Evolutionary conservation across 2,113 vertebrate genomes (phyloP).

Genomic region (Nyctereutes procyonoides): DNA sequence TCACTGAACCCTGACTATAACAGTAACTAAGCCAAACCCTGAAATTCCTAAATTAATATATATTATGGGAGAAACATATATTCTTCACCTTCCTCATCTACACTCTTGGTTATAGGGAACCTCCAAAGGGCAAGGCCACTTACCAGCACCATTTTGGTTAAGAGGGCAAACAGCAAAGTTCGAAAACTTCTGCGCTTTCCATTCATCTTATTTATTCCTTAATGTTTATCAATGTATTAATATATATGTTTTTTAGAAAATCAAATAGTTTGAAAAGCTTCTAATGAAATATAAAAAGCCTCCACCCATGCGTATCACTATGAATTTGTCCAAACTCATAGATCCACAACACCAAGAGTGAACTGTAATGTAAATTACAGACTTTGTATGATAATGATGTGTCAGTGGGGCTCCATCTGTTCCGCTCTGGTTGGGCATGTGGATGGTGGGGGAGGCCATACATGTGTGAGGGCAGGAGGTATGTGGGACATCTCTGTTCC

Average conservation of each 20-base stretch:
- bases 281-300: background rate
- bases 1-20: background rate
- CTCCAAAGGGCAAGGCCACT: background rate
- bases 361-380: background rate
- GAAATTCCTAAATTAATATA: background rate
- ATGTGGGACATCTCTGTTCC: background rate
- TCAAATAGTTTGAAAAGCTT: background rate
- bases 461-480: accelerated
- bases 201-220: background rate
- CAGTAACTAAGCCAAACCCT: background rate
- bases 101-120: background rate
- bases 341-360: background rate
- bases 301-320: background rate
- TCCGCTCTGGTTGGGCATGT: background rate
- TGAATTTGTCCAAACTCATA: background rate
- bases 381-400: background rate
- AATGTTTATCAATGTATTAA: constrained; percentile 2
- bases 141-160: background rate
- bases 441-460: background rate
- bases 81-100: background rate
- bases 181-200: background rate
- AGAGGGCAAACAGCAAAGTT: background rate
- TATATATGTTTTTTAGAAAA: background rate
- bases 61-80: background rate
- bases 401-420: background rate